Evolutionary conservation across 2,113 vertebrate species (phyloP).

Genomic region (Gymnogyps californianus): DNA sequence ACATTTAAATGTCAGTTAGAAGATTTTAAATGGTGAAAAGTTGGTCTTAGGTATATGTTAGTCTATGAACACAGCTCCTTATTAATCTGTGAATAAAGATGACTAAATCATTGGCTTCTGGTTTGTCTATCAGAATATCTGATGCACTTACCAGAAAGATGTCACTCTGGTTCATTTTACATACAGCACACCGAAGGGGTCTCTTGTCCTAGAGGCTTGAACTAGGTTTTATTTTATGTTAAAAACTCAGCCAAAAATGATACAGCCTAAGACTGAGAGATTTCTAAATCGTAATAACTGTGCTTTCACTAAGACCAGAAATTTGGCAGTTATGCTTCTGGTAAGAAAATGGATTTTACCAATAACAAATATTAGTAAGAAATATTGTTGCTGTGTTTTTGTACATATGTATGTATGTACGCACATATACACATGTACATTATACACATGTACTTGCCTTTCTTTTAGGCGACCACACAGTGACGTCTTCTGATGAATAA

Average conservation of each 20-base stretch:
- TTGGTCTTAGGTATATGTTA: background rate
- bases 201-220: background rate
- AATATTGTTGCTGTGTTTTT: background rate
- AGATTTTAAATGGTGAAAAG: background rate
- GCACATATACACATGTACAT: background rate
- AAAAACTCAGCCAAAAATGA: background rate
- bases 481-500: background rate
- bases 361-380: background rate
- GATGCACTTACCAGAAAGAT: background rate
- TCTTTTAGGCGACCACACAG: background rate
- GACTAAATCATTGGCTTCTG: background rate
- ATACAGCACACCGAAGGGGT: background rate
- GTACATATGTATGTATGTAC: background rate
- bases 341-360: background rate
- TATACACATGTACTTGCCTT: background rate
- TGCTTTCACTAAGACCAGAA: background rate
- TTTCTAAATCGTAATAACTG: background rate
- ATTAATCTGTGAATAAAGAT: background rate
- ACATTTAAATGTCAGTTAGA: background rate
- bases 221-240: background rate
- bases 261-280: background rate
- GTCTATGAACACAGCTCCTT: background rate
- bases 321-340: background rate
- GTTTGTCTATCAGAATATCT: background rate
- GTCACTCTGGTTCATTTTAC: background rate